Conservation (phyloP, 1,140 invertebrate species). For the Leucophenga varia region DNA sequence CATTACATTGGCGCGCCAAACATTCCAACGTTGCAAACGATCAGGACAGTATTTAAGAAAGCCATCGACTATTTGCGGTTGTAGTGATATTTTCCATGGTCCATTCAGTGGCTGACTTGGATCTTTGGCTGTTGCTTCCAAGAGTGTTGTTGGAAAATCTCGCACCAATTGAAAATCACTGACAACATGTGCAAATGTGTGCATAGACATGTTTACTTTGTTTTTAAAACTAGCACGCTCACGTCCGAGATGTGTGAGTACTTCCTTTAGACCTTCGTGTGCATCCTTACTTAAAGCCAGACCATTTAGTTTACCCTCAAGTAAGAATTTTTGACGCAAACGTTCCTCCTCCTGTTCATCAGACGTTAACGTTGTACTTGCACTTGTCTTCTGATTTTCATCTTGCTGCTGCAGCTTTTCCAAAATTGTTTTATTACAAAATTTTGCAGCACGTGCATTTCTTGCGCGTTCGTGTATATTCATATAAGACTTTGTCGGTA, state of each 20-base stretch:
- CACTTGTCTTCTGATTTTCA: no score
- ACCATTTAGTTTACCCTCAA: slow-evolving; percentile 82
- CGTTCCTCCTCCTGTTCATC: slow-evolving; percentile 63
- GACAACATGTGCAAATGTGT: slow-evolving; percentile 68
- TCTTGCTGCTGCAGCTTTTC: slow-evolving; percentile 63
- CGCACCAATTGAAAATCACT: slow-evolving; percentile 65
- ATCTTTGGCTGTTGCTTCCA: slow-evolving; percentile 69
- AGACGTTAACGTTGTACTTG: slow-evolving; percentile 59
- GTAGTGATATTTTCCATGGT: slow-evolving; percentile 77
- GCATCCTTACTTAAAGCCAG: slow-evolving; percentile 60
- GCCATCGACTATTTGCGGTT: slow-evolving; percentile 68
- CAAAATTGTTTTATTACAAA: slow-evolving; percentile 68
- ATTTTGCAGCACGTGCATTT: slow-evolving; percentile 67
- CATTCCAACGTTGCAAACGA: slow-evolving; percentile 73
- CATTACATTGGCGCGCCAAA: slow-evolving; percentile 75
- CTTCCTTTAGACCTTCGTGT: slow-evolving; percentile 56
- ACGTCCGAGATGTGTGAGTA: slow-evolving; percentile 59
- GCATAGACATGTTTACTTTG: slow-evolving; percentile 65
- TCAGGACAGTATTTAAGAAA: slow-evolving; percentile 84
- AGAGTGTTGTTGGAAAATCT: slow-evolving; percentile 73
- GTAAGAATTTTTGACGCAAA: slow-evolving; percentile 73
- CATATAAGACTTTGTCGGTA: slow-evolving; percentile 75
- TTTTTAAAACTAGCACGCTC: slow-evolving; percentile 64
- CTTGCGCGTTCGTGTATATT: slow-evolving; percentile 73
- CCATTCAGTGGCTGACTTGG: slow-evolving; percentile 64